These are phyloP conservation scores for Scelioninae gen. 1 DNA, from an alignment of 2,888 invertebrate genomes.

Conservation along the genomic window DNA sequence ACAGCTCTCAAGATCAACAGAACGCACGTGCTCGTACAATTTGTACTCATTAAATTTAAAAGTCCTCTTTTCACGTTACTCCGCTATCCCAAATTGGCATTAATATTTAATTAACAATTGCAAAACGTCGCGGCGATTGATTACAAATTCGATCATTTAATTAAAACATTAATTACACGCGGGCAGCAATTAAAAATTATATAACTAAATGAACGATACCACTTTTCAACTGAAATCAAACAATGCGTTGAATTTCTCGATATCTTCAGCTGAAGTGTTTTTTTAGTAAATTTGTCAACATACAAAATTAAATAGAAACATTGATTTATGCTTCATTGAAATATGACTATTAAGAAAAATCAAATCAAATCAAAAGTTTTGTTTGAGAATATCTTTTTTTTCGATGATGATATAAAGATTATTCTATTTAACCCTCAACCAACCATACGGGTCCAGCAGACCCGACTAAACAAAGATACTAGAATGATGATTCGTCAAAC, in stretches of 20 bases:
- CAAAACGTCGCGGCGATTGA: conserved; percentile 24
- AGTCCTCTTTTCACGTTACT: conserved; percentile 16
- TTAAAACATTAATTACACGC: conserved; percentile 36
- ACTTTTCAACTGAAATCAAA: conserved; percentile 5
- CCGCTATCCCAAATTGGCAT: conserved; percentile 15
- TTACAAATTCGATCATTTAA: conserved; percentile 38
- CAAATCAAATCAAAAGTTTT: too few species aligned
- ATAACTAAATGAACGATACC: conserved; percentile 9
- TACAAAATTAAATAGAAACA: too few species aligned
- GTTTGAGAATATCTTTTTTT: too few species aligned
- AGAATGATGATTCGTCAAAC: too few species aligned
- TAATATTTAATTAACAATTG: conserved; percentile 47
- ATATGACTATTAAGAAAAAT: too few species aligned
- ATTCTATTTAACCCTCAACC: too few species aligned
- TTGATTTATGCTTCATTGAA: too few species aligned
- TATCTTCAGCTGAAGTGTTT: too few species aligned
- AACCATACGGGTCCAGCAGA: too few species aligned
- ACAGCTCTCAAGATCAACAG: conserved; percentile 43
- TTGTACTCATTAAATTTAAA: conserved; percentile 48
- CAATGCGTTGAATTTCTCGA: background rate
- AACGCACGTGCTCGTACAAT: conserved; percentile 23
- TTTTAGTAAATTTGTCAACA: too few species aligned
- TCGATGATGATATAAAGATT: too few species aligned
- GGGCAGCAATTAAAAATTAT: conserved; percentile 33
- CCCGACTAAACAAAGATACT: too few species aligned